phyloP scores from a whole-genome alignment of 2,888 invertebrate genomes.

The Dendrolimus houi region DNA sequence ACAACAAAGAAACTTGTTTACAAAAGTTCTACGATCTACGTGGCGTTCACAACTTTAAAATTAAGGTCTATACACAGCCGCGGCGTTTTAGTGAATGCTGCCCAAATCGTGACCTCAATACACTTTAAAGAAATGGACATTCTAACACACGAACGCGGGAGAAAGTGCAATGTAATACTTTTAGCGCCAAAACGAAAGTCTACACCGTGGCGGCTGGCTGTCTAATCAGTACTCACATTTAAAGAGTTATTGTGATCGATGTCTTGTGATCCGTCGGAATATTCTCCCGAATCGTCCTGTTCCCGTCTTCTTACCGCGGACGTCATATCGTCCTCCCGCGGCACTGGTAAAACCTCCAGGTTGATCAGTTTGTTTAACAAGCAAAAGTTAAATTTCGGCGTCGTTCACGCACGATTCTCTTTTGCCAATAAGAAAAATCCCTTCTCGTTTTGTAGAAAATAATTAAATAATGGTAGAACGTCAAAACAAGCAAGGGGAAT shows the following conservation, averaged over 20 bases:
- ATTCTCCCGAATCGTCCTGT: slow-evolving; percentile 66
- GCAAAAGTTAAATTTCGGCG: slow-evolving; percentile 28
- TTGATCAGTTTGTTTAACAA: slow-evolving; percentile 42
- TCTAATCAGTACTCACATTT: slow-evolving; percentile 54
- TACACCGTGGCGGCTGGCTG: slow-evolving; percentile 15
- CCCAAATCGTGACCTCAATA: slow-evolving; percentile 67
- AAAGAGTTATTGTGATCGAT: slow-evolving; percentile 59
- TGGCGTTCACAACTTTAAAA: slow-evolving; percentile 33
- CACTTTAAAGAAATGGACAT: slow-evolving; percentile 66
- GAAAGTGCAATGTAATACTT: slow-evolving; percentile 64
- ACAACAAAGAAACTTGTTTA: slow-evolving; percentile 22
- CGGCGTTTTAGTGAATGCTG: slow-evolving; percentile 53
- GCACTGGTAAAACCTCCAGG: slow-evolving; percentile 66
- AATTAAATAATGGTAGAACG: slow-evolving; percentile 54
- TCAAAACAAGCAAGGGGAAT: slow-evolving; percentile 65
- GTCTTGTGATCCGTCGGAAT: slow-evolving; percentile 68
- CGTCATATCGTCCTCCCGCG: slow-evolving; percentile 67
- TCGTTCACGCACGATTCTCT: slow-evolving; percentile 34
- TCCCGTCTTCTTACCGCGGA: slow-evolving; percentile 57
- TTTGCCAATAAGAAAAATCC: slow-evolving; percentile 39
- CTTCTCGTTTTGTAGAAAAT: slow-evolving; percentile 44
- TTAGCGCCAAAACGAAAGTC: slow-evolving; percentile 67
- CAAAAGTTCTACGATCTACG: slow-evolving; percentile 24
- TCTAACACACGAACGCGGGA: slow-evolving; percentile 64
- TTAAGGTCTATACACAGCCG: slow-evolving; percentile 42